Evolutionary conservation across 2,797 vertebrate genomes (phyloP), one percentile per base, ranked within the genome.

Genomic region (Zalophus californianus): DNA sequence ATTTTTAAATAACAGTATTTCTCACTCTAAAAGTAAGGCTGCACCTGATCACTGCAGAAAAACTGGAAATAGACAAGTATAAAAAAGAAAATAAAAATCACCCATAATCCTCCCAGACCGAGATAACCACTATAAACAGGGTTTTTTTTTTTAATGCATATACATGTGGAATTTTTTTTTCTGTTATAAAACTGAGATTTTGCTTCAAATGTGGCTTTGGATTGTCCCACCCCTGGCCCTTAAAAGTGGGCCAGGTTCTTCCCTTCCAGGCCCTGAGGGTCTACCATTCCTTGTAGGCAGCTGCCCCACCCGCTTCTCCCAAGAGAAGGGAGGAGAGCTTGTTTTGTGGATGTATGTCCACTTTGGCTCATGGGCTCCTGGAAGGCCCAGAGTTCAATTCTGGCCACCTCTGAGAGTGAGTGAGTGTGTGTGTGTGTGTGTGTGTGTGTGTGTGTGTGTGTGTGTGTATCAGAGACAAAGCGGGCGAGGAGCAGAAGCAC

Each of bases 1-100:
- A 75, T 96, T 96, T 96, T 97, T 86, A 97, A 97, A 83, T 73
- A 90, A 72, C 85, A 86, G 73, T 86, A 60, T 92, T 96, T 96
- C 86, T 83, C 60, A 64, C 52, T 93, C 86, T 64, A 75, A 90
- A 95, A 87, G 56, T 82, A 58, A 96, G 70, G 25, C 83, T 58
- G 41, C 92, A 87, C 96, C 93, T 94, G 97, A 96, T 88, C 60
- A 25, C 29, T 73, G 84, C 56, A 82, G 86, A 90, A 94, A 93
- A 94, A 73, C 32, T 93, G 75, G 91, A 87, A 91, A 87, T 18
- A 90, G 85, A 58, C 64, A 73, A 86, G 32, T 72, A 90, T 48
- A 79, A 94, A 95, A 54, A 66, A 88, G 84, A 79, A 96, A 88
- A 96, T 82, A 82, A 83, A 95, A 97, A 92, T 50, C 54, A 82